Evolutionary conservation across 2,113 vertebrate species (phyloP).

Genomic region (Loxodonta africana): DNA sequence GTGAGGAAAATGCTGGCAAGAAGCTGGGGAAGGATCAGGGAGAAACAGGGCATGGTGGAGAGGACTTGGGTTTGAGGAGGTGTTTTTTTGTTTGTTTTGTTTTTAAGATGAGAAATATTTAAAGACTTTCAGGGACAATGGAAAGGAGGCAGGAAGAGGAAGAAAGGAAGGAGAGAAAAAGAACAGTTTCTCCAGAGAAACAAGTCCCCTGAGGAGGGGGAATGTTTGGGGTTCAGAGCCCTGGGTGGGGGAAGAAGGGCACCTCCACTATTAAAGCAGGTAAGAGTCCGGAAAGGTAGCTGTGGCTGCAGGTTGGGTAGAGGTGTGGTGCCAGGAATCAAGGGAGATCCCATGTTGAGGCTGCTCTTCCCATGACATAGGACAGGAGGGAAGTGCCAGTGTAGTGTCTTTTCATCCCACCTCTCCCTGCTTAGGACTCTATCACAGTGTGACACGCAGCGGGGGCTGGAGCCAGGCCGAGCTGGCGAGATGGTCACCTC

Average conservation of each 20-base stretch:
- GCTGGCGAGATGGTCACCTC: fast-evolving
- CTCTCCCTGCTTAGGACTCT: background rate
- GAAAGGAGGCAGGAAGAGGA: background rate
- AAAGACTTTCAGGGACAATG: background rate
- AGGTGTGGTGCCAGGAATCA: background rate
- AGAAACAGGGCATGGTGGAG: background rate
- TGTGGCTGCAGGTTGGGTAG: background rate
- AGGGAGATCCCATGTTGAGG: background rate
- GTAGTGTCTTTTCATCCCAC: fast-evolving
- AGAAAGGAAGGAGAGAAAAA: background rate
- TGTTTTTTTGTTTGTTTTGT: background rate
- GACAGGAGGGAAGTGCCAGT: background rate
- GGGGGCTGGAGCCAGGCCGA: background rate
- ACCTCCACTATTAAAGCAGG: background rate
- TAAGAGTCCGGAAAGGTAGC: background rate
- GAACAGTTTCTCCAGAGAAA: background rate
- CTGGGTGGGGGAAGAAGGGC: background rate
- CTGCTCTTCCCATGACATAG: background rate
- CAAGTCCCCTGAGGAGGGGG: background rate
- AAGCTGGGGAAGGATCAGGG: background rate
- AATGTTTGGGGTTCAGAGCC: background rate
- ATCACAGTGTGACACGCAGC: background rate
- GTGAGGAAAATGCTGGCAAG: background rate
- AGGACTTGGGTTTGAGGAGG: background rate
- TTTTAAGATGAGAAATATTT: background rate